phyloP scores from a whole-genome alignment of 53 echinoderm and acorn worm genomes.

The Luidia sarsii region DNA sequence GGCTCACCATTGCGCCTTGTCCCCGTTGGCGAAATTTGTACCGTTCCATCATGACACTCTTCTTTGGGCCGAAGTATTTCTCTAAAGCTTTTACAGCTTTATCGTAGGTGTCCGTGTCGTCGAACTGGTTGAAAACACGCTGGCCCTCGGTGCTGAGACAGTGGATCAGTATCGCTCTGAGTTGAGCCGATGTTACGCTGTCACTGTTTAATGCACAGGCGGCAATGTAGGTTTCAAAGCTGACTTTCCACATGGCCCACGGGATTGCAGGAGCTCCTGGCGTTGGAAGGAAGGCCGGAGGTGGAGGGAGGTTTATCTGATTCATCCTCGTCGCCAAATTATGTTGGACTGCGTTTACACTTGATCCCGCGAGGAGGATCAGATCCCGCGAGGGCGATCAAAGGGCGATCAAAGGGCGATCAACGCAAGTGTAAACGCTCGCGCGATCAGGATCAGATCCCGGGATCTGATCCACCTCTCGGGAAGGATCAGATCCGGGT shows the following conservation, averaged over 20 bases:
- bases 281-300: not conserved
- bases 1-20: constrained; percentile 48
- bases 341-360: no score
- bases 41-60: constrained; percentile 53
- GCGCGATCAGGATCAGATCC: no score
- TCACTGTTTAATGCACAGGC: not conserved
- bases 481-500: no score
- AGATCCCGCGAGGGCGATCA: no score
- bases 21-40: constrained; percentile 45
- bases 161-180: not conserved
- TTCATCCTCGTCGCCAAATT: no score
- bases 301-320: constrained; percentile 8
- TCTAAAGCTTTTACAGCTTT: constrained; percentile 5
- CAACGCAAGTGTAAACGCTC: no score
- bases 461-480: no score
- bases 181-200: not conserved
- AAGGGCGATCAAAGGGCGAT: no score
- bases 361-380: no score
- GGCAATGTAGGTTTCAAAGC: constrained; percentile 7
- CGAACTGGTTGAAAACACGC: not conserved
- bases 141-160: not conserved
- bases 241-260: not conserved
- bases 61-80: constrained; percentile 46
- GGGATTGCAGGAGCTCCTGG: constrained; percentile 22
- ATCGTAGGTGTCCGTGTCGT: not conserved